These are phyloP conservation scores for Pitangus sulphuratus DNA, from an alignment of 2,797 vertebrate genomes.

Conservation along the genomic window DNA sequence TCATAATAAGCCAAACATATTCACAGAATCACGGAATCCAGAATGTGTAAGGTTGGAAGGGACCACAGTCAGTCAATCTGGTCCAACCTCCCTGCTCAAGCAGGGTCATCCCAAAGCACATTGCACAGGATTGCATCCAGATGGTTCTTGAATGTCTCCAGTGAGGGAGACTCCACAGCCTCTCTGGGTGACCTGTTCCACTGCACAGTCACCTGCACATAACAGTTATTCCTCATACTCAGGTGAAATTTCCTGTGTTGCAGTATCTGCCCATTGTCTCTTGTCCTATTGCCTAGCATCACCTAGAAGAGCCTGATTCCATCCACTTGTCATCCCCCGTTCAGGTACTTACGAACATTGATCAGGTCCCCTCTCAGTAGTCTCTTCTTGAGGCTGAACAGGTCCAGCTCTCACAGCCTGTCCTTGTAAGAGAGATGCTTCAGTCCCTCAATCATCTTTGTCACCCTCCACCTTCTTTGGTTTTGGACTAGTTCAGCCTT, in stretches of 20 bases:
- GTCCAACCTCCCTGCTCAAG: background rate
- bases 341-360: background rate
- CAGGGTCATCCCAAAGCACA: background rate
- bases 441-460: fast-evolving
- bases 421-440: background rate
- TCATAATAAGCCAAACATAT: background rate
- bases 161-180: background rate
- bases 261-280: background rate
- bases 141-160: background rate
- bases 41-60: background rate
- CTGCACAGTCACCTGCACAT: background rate
- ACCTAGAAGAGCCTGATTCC: fast-evolving
- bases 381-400: background rate
- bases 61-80: background rate
- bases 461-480: background rate
- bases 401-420: background rate
- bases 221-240: background rate
- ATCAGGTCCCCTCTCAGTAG: background rate
- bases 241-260: background rate
- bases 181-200: too few relatives aligned
- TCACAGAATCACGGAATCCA: background rate
- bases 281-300: fast-evolving
- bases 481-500: background rate
- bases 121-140: background rate
- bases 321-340: background rate